Evolutionary conservation across 23 tunicate species (phyloP), one percentile per base, ranked within the genome.

Genomic region (Trididemnum clinides): DNA sequence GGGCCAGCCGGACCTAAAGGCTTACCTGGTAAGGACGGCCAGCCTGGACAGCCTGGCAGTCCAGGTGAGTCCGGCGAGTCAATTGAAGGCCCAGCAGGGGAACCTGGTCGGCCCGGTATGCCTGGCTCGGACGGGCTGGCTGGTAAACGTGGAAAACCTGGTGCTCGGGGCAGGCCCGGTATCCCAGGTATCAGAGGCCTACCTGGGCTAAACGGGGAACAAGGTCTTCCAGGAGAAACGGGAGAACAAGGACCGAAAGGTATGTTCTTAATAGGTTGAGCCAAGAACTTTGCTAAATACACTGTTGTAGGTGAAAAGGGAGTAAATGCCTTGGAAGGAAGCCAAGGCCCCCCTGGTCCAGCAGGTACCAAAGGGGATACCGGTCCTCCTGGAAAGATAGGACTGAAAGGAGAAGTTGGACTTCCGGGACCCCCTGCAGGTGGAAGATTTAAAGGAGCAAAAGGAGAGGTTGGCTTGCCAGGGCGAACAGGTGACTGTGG

Each of bases 191-290:
- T 28, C 25, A 26, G 2, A 1, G 94, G 85, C 5, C 75, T 75
- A 0, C 81, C 85, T 57, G 98, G 98, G 1, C 31, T 84, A 38
- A 64, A 71, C 29, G 97, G 97, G 33, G 77, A 29, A 27, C 89
- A 64, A 20, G 97, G 97, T 1, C 15, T 36, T 18, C 69, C 82
- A 3, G 83, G 83, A 30, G 39, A 51, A 1, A 21, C 66, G n/a
- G 96, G 96, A 34, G 38, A 36, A 70, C 81, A 72, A 35, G 99
- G 99, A 66, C 39, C 58, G 7, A 59, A 84, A 57, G 99, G 99
- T 78, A 23, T n/a, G n/a, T n/a, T n/a, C n/a, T n/a, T n/a, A n/a
- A n/a, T n/a, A n/a, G n/a, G n/a, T n/a, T n/a, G n/a, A n/a, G n/a
- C n/a, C 54, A 44, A 10, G 54, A 44, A 44, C 15, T 44, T 44